Evolutionary conservation across 2,797 vertebrate genomes (phyloP).

Genomic region (Gymnocypris eckloni): DNA sequence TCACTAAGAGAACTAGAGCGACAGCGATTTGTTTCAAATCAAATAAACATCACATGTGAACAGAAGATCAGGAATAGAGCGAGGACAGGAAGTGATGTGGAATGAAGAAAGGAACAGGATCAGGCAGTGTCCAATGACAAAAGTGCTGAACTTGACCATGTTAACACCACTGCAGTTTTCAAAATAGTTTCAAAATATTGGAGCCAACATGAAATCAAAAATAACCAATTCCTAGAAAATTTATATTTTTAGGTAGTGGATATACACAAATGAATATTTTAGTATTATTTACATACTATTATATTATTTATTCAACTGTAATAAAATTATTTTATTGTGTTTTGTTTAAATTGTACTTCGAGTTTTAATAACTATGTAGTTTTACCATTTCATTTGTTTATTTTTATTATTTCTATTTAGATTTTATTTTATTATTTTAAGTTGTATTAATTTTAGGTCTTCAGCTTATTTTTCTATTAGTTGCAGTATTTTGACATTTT

Average conservation of each 20-base stretch:
- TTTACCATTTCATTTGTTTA: too few relatives aligned
- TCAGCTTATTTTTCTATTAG: neutral
- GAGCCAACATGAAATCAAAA: neutral
- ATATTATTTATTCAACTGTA: neutral
- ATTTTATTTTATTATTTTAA: too few relatives aligned
- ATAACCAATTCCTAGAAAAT: neutral
- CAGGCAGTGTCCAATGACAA: neutral
- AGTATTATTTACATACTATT: neutral
- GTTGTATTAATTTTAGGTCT: neutral
- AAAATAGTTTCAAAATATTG: neutral
- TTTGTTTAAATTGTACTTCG: neutral
- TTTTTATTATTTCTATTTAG: too few relatives aligned
- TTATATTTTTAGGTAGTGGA: too few relatives aligned
- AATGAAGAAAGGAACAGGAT: neutral
- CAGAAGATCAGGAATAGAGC: neutral
- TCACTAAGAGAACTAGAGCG: neutral
- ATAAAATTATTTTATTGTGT: neutral
- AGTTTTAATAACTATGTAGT: neutral
- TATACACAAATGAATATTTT: neutral
- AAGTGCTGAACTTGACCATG: neutral
- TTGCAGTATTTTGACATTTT: neutral
- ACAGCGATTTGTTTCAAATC: neutral
- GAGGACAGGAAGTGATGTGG: neutral
- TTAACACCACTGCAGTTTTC: neutral
- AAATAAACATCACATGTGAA: neutral